phyloP scores from a whole-genome alignment of 1,140 invertebrate genomes.

The Akabosia matsudoensis region DNA sequence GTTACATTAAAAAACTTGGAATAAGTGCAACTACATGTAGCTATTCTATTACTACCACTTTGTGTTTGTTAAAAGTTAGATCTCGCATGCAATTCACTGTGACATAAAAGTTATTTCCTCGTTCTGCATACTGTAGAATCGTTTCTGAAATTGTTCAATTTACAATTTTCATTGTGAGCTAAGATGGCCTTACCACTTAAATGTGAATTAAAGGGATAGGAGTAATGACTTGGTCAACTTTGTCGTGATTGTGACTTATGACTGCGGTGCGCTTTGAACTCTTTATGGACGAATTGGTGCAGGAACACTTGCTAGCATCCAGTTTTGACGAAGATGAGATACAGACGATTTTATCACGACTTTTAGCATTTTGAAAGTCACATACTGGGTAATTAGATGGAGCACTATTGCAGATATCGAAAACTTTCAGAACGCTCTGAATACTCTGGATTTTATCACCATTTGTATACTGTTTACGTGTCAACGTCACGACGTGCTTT shows the following conservation, averaged over 20 bases:
- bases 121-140: neutral
- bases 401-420: too few relatives aligned
- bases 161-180: neutral
- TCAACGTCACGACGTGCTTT: too few relatives aligned
- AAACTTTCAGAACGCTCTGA: too few relatives aligned
- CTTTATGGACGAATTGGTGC: neutral
- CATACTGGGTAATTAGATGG: too few relatives aligned
- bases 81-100: too few relatives aligned
- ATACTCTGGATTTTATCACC: too few relatives aligned
- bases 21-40: neutral
- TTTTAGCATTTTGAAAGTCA: too few relatives aligned
- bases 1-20: neutral
- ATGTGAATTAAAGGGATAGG: neutral
- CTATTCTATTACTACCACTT: neutral
- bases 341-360: too few relatives aligned
- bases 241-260: slow-evolving; percentile 9
- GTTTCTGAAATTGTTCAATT: neutral
- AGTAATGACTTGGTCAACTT: neutral
- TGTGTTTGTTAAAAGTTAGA: neutral
- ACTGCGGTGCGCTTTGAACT: slow-evolving; percentile 1
- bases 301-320: too few relatives aligned
- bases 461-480: too few relatives aligned
- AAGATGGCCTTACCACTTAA: neutral
- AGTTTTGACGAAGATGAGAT: too few relatives aligned
- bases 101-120: neutral